These are phyloP conservation scores for Papilio aristodemus DNA, from an alignment of 1,140 invertebrate genomes.

Conservation along the genomic window DNA sequence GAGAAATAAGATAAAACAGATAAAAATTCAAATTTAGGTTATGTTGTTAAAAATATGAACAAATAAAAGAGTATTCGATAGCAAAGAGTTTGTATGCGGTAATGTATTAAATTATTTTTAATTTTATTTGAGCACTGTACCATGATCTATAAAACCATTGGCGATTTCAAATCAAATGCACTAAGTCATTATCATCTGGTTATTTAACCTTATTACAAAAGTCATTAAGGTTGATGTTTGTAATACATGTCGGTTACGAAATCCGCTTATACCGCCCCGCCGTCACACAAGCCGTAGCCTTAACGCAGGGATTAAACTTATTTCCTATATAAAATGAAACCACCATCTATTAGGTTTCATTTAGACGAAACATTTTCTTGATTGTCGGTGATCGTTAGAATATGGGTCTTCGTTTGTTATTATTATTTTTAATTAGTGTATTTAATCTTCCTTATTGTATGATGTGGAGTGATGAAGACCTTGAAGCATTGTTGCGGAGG, in stretches of 20 bases:
- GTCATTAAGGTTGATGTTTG: slow-evolving; percentile 12
- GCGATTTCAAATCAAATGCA: not conserved
- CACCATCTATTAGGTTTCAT: slow-evolving; percentile 22
- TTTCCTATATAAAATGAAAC: slow-evolving; percentile 32
- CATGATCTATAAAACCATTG: not conserved
- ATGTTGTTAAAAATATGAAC: no score
- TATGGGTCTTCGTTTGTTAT: slow-evolving; percentile 1
- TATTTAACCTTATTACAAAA: slow-evolving; percentile 15
- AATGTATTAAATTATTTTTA: no score
- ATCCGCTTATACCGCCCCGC: slow-evolving; percentile 16
- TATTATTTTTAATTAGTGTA: slow-evolving; percentile 6
- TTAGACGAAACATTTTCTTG: slow-evolving; percentile 17
- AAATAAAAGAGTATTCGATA: no score
- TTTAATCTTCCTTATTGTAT: slow-evolving; percentile 12
- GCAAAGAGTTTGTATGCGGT: no score
- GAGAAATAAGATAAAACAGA: no score
- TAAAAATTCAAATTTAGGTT: no score
- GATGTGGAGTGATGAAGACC: slow-evolving; percentile 10
- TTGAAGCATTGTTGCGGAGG: slow-evolving; percentile 2
- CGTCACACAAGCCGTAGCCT: slow-evolving; percentile 14
- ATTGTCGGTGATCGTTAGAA: slow-evolving; percentile 7
- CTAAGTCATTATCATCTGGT: not conserved
- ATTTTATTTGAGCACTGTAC: not conserved
- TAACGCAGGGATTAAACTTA: slow-evolving; percentile 24
- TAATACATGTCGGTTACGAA: slow-evolving; percentile 7